Percentiles rank a stretch among this genome's conserved stretches.
Conservation (phyloP, 2,888 invertebrate genomes). For the Tetranychus truncatus region DNA sequence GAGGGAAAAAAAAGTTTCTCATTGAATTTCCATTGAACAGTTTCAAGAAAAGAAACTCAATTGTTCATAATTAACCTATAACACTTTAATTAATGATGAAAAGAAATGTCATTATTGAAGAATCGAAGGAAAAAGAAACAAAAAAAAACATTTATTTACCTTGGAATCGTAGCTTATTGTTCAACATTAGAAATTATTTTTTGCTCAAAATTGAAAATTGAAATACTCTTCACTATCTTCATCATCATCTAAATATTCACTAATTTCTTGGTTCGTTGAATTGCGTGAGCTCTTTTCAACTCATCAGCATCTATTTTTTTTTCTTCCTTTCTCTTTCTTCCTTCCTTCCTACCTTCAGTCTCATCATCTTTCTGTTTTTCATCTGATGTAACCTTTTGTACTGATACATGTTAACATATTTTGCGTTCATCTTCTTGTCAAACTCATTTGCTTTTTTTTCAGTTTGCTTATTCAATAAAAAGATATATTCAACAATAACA, state of each 20-base stretch:
- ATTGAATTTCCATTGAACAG: neutral
- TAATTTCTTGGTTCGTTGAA: slow-evolving; percentile 2
- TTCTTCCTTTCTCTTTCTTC: slow-evolving; percentile 9
- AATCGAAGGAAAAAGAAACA: neutral
- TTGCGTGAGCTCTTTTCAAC: neutral
- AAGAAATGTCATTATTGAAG: neutral
- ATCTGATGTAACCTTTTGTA: neutral
- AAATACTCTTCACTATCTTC: neutral
- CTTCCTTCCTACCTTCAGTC: slow-evolving; percentile 6
- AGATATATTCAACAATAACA: neutral
- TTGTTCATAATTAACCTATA: neutral
- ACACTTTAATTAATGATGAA: neutral
- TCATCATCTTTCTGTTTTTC: slow-evolving; percentile 5
- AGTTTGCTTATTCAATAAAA: neutral
- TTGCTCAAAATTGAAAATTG: neutral
- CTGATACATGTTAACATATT: too few species aligned
- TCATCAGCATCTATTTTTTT: slow-evolving; percentile 7
- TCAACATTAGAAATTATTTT: too few species aligned
- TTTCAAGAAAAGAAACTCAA: neutral
- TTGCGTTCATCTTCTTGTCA: neutral
- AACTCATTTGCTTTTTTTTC: neutral
- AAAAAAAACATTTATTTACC: too few species aligned
- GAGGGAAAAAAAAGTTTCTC: neutral
- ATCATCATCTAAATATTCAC: slow-evolving; percentile 1
- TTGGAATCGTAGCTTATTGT: too few species aligned